Evolutionary conservation across 1,140 invertebrate species (phyloP).

Genomic region (Diorhabda elongata): DNA sequence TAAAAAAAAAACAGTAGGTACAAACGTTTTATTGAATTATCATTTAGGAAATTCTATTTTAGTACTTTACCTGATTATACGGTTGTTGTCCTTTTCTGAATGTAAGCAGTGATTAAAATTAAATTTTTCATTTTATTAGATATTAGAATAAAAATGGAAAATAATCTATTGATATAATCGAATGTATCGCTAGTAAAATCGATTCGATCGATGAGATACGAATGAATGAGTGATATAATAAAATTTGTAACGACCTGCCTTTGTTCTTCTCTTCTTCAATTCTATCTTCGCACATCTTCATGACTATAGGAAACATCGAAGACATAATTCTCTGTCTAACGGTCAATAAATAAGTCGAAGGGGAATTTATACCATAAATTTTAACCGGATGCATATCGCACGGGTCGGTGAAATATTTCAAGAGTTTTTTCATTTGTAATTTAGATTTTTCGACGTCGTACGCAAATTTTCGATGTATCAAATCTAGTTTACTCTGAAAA

Average conservation of each 20-base stretch:
- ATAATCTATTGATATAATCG: no score
- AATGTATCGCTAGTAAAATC: no score
- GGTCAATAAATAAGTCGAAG: constrained; percentile 52
- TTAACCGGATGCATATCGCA: constrained; percentile 47
- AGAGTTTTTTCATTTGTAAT: constrained; percentile 66
- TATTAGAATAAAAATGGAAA: no score
- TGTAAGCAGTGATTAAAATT: neutral
- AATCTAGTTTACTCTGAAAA: constrained; percentile 55
- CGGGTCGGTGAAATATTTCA: constrained; percentile 63
- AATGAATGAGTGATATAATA: no score
- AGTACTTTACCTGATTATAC: neutral
- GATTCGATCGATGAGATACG: no score
- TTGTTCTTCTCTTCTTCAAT: constrained; percentile 52
- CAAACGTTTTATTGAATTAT: neutral
- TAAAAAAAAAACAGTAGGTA: constrained; percentile 15
- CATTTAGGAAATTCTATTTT: no score
- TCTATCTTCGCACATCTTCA: constrained; percentile 54
- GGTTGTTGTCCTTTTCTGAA: neutral
- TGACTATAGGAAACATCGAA: constrained; percentile 54
- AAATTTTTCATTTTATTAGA: no score
- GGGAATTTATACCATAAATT: constrained; percentile 50
- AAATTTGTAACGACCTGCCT: constrained; percentile 48
- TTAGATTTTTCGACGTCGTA: constrained; percentile 67
- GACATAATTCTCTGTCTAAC: constrained; percentile 58
- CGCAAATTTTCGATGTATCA: constrained; percentile 52